Evolutionary conservation across 2,888 invertebrate genomes (phyloP), one percentile per base, ranked within the genome.

Genomic region (Ecliptopera silaceata): DNA sequence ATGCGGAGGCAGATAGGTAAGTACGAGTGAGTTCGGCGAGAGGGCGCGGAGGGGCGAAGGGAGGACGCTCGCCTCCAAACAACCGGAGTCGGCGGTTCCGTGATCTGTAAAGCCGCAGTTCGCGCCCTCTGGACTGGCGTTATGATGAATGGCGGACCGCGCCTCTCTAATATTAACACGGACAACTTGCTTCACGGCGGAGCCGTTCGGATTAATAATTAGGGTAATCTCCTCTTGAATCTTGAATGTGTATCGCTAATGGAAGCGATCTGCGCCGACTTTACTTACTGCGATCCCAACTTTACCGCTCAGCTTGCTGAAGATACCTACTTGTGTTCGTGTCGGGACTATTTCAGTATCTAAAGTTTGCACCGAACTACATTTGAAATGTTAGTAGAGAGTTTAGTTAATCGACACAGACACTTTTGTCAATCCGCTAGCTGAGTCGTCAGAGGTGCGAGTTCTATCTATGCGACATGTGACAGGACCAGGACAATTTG

Each of bases 191-290:
- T 43, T 38, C 43, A 26, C 48, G 38, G 38, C 43, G 57, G 57
- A 52, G 49, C 53, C 49, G 49, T 45, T 53, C 12, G 50, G 50
- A 50, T 56, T 56, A 45, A 56, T 56, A 50, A 56, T 56, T 46
- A 41, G 45, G 39, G 58, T 53, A 53, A 53, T 58, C 58, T 49
- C 45, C 34, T 32, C 52, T 48, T 48, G 52, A 52, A 57, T 57
- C 48, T 58, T 53, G 17, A 58, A 58, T 53, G 58, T 53, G 45
- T 49, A 53, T 53, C 53, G 53, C 44, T 58, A 53, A 58, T 58
- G 53, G 49, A 58, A 34, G 53, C 44, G 39, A 58, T 53, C 26
- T 36, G 36, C 31, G 29, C 51, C 10, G 42, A 42, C 20, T 13
- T 47, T 43, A 45, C 11, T 8, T 42, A 42, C 17, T 34, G 26